Evolutionary conservation across 1,140 invertebrate species (phyloP), one percentile per base, ranked within the genome.

Genomic region (Patella vulgata): DNA sequence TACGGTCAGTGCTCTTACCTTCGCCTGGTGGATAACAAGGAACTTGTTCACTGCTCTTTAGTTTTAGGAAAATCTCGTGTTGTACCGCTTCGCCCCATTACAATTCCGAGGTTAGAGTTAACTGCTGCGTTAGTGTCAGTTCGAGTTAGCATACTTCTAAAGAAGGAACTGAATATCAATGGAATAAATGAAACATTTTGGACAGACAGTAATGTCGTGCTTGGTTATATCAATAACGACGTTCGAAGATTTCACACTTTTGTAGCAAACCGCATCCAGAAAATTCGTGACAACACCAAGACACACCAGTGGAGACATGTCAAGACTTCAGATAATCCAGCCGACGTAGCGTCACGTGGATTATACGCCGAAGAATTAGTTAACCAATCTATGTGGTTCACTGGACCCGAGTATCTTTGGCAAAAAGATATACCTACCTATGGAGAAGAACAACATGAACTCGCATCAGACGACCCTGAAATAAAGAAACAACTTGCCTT

Each of bases 1-100:
- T 71, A 77, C 62, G 71, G 69, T 33, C 58, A 68, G 46, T 70
- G 70, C 11, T 64, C 66, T 19, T 75, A 71, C 47, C 8, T 77
- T 3, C 46, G 71, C 8, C 51, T 68, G 14, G 33, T 59, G 0
- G 58, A 43, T 31, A 42, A 36, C 3, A 43, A 43, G 3, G 43
- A 51, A 3, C 14, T 59, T 23, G 44, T 66, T 42, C 68, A 71
- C 28, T 69, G 52, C 56, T 52, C 70, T 3, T 46, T 77, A 1
- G 27, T 71, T 4, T 62, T 68, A n/a, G 59, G 44, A 6, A 78
- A 77, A 42, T 40, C 66, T 6, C 44, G 58, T 42, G 70, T 71
- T 0, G 53, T 61, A 2, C 73, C 71, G 17, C 3, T 61, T 28
- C 27, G 47, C n/a, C 23, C 21, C 6, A 43, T 66, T 12, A 72